phyloP scores from a whole-genome alignment of 2,888 invertebrate genomes.

The Harpalus rufipes region DNA sequence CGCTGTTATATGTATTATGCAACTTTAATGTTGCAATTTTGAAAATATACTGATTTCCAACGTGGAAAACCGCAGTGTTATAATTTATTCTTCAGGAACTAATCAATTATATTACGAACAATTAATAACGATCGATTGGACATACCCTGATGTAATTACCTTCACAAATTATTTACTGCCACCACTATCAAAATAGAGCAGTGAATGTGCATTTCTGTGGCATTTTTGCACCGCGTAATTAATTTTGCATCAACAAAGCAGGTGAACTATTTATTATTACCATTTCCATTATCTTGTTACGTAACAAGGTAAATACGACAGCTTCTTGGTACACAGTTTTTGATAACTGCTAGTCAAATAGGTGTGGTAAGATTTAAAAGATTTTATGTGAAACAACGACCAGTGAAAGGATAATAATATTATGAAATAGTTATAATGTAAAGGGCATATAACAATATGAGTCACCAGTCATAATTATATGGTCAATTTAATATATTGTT shows the following conservation, averaged over 20 bases:
- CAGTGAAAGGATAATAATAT: slow-evolving; percentile 34
- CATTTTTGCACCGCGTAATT: slow-evolving; percentile 25
- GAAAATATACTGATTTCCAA: not conserved
- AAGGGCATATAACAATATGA: slow-evolving; percentile 24
- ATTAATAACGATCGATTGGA: slow-evolving; percentile 22
- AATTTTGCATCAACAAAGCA: slow-evolving; percentile 49
- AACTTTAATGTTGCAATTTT: slow-evolving; percentile 4
- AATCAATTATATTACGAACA: slow-evolving; percentile 30
- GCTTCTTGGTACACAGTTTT: slow-evolving; percentile 17
- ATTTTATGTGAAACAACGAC: slow-evolving; percentile 6
- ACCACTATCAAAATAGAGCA: slow-evolving; percentile 13
- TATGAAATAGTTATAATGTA: slow-evolving; percentile 25
- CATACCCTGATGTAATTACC: slow-evolving; percentile 15
- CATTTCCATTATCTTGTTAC: slow-evolving; percentile 1
- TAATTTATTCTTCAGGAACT: slow-evolving; percentile 29
- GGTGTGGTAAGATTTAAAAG: slow-evolving; percentile 20
- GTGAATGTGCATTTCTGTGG: slow-evolving; percentile 20
- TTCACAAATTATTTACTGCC: slow-evolving; percentile 36
- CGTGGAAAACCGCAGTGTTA: not conserved
- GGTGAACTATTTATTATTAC: slow-evolving; percentile 40
- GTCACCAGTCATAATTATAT: not conserved
- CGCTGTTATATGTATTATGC: not conserved
- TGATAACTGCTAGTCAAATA: slow-evolving; percentile 44
- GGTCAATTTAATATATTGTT: not conserved
- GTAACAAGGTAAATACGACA: slow-evolving; percentile 16